These are phyloP conservation scores for Cactoblastis cactorum DNA, from an alignment of 2,888 invertebrate species.

Conservation along the genomic window DNA sequence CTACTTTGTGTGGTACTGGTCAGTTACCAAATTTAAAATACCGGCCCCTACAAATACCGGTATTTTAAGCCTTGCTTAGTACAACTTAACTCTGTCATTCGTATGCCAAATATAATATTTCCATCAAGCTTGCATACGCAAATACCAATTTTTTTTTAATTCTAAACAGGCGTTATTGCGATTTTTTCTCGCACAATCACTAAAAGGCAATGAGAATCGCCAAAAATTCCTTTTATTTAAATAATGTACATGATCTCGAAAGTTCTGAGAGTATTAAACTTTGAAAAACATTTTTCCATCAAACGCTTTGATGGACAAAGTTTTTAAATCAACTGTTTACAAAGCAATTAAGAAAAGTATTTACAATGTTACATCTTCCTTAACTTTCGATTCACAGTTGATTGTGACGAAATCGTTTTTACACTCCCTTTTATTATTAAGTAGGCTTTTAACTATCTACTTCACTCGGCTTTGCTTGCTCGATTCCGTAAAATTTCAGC, in stretches of 20 bases:
- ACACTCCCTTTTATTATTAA: slow-evolving; percentile 34
- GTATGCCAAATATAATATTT: not conserved
- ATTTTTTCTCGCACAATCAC: too few species aligned
- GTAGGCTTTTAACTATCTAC: slow-evolving; percentile 54
- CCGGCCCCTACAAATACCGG: too few species aligned
- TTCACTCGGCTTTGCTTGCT: slow-evolving; percentile 58
- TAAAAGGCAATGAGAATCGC: too few species aligned
- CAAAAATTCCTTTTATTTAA: slow-evolving; percentile 15
- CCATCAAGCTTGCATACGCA: not conserved
- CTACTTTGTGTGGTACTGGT: too few species aligned
- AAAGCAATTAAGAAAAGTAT: slow-evolving; percentile 40
- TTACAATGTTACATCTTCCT: slow-evolving; percentile 30
- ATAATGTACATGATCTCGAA: slow-evolving; percentile 22
- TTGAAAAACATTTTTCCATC: slow-evolving; percentile 36
- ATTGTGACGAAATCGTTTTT: slow-evolving; percentile 12
- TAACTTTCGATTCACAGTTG: slow-evolving; percentile 18
- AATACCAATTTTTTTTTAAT: not conserved
- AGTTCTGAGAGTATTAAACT: slow-evolving; percentile 32
- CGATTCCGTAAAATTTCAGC: slow-evolving; percentile 80
- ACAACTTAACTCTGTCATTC: not conserved
- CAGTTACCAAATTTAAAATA: too few species aligned
- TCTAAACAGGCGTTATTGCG: too few species aligned
- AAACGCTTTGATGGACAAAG: slow-evolving; percentile 44
- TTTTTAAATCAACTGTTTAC: slow-evolving; percentile 41
- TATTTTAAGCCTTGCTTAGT: not conserved